phyloP scores from a whole-genome alignment of 2,888 invertebrate species.

The Nephrotoma appendiculata region DNA sequence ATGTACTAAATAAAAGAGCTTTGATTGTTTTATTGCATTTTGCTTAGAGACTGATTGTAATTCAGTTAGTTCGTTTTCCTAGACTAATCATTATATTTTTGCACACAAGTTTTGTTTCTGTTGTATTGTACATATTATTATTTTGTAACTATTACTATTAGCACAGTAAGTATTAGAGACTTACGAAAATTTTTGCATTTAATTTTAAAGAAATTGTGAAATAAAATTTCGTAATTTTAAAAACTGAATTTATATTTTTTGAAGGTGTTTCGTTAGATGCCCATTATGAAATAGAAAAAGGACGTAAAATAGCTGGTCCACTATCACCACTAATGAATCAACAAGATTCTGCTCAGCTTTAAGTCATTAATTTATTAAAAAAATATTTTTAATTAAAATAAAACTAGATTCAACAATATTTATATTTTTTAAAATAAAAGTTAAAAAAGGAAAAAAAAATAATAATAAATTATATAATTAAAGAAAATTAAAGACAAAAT shows the following conservation, averaged over 20 bases:
- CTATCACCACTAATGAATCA: slow-evolving; percentile 61
- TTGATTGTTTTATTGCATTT: not conserved
- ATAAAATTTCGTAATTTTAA: slow-evolving; percentile 15
- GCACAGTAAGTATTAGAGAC: not conserved
- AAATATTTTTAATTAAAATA: not conserved
- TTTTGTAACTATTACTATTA: not conserved
- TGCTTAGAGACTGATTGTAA: not conserved
- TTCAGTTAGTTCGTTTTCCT: not conserved
- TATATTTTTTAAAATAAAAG: not conserved
- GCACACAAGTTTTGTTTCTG: not conserved
- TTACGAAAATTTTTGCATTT: not conserved
- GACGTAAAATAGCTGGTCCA: slow-evolving; percentile 59
- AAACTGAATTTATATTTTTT: slow-evolving; percentile 6
- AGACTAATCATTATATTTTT: not conserved
- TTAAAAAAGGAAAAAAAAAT: not conserved
- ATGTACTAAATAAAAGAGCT: not conserved
- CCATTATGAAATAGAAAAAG: slow-evolving; percentile 68
- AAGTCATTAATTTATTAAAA: slow-evolving; percentile 17
- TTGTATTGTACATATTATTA: not conserved
- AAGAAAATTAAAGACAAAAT: not conserved
- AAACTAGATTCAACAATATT: not conserved
- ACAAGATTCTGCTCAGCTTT: slow-evolving; percentile 59
- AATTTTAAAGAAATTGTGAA: not conserved
- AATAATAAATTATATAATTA: not conserved
- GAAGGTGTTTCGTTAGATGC: slow-evolving; percentile 57